These are phyloP conservation scores for Onychomys leucogaster DNA, from an alignment of 2,797 vertebrate species.

Conservation along the genomic window DNA sequence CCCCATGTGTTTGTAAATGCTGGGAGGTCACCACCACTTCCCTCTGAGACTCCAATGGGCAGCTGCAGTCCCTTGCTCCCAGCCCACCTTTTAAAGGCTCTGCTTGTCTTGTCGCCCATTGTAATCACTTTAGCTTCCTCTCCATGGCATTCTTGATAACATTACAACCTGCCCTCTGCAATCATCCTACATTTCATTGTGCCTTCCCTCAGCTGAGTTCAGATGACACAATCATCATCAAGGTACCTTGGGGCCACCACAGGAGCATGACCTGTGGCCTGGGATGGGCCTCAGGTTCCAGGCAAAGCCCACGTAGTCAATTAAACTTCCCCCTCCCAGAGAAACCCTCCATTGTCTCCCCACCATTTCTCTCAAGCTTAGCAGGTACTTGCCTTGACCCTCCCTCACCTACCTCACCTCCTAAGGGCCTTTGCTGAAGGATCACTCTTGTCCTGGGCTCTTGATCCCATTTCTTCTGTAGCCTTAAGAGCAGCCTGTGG, in stretches of 20 bases:
- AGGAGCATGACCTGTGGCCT: not conserved
- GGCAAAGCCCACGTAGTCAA: no score
- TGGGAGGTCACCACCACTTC: not conserved
- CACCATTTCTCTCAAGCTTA: not conserved
- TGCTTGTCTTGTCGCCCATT: not conserved
- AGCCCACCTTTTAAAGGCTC: not conserved
- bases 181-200: not conserved
- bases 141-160: not conserved
- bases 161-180: not conserved
- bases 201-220: not conserved
- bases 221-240: not conserved
- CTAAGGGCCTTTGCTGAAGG: not conserved
- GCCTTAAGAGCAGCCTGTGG: not conserved
- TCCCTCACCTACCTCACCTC: not conserved
- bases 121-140: not conserved
- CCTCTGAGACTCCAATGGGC: not conserved
- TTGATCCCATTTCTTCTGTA: not conserved
- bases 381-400: not conserved
- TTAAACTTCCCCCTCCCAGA: not conserved
- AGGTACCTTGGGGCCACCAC: not conserved
- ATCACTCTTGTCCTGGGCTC: not conserved
- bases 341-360: not conserved
- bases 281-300: not conserved
- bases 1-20: not conserved
- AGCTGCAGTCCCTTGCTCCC: not conserved